Conservation (phyloP, 2,797 vertebrate species). For the Pampus argenteus region DNA sequence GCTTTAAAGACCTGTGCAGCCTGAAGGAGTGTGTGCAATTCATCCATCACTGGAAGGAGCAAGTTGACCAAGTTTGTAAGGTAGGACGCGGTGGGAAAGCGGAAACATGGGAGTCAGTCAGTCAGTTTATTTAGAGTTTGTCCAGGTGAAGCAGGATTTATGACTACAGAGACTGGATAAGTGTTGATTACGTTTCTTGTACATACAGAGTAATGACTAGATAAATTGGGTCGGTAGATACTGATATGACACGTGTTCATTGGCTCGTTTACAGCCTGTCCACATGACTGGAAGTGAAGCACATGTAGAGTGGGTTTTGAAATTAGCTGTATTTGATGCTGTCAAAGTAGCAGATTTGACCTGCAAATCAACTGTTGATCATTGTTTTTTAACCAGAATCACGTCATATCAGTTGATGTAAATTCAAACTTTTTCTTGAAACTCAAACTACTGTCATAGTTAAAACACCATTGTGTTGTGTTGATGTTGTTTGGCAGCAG, state of each 20-base stretch:
- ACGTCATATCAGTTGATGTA: neutral
- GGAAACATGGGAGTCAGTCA: neutral
- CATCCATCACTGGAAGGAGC: conserved; percentile 83
- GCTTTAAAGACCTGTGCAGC: conserved; percentile 80
- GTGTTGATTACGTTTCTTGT: neutral
- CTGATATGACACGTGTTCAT: conserved; percentile 22
- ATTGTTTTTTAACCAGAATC: neutral
- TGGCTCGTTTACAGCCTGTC: conserved; percentile 20
- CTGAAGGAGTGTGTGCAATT: conserved; percentile 85
- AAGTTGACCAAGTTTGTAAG: conserved; percentile 85
- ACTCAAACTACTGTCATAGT: neutral
- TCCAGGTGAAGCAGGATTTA: neutral
- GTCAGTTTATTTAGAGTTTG: neutral
- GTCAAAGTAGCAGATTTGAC: no score
- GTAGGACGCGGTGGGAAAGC: conserved; percentile 53
- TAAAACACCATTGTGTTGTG: neutral
- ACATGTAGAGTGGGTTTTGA: neutral
- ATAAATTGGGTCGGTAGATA: neutral
- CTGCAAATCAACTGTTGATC: neutral
- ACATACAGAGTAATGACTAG: neutral
- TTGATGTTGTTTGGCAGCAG: conserved; percentile 35
- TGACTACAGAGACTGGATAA: conserved; percentile 8
- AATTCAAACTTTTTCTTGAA: neutral
- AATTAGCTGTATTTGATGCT: neutral
- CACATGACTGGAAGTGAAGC: neutral